Base-by-base conservation (phyloP, 1,140 invertebrate species). In the Phenacoccus solenopsis region DNA sequence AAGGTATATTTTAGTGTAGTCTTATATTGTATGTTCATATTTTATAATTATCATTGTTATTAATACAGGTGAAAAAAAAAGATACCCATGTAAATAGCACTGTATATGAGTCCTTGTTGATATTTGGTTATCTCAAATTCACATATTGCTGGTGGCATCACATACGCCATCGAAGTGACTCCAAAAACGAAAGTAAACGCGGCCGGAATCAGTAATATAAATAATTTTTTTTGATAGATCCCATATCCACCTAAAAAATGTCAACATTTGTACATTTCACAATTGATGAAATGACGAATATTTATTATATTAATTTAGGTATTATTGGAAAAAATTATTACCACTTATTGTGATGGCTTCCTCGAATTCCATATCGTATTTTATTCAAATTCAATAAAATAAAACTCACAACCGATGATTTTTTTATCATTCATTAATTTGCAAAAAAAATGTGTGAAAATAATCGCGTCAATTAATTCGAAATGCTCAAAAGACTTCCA, bases 181-280 rank as follows among this genome's bases (percentile, higher is more conserved):
- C 59, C 59, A 64, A 64, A 64, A 64, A 27, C 21, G 16, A 64
- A 64, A 10, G 59, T 25, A 4, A 64, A 25, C 4, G 22, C 59
- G 5, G 16, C 16, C 9, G 59, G 59, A 5, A 64, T 10, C 25
- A 27, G 9, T 9, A 64, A 24, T 9, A 64, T 16, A 25, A 64
- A 64, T 27, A 64, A 16, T 27, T 24, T 64, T 16, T 4, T 64
- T 64, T 64, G 59, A 27, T 64, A 64, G 1, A 1, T 10, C 9
- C 59, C 59, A 25, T 25, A 27, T 64, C 59, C 59, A 64, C 59
- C 59, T 64, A 16, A 64, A 64, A 25, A 64, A 64, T 38, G n/a
- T 24, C 59, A 10, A 64, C 59, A 64, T 64, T 24, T 10, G n/a
- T 38, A 10, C 9, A 10, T 38, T 38, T 38, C 9, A 38, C 9